Base-by-base conservation (phyloP, 2,113 vertebrate genomes). In the Penelope pileata region DNA sequence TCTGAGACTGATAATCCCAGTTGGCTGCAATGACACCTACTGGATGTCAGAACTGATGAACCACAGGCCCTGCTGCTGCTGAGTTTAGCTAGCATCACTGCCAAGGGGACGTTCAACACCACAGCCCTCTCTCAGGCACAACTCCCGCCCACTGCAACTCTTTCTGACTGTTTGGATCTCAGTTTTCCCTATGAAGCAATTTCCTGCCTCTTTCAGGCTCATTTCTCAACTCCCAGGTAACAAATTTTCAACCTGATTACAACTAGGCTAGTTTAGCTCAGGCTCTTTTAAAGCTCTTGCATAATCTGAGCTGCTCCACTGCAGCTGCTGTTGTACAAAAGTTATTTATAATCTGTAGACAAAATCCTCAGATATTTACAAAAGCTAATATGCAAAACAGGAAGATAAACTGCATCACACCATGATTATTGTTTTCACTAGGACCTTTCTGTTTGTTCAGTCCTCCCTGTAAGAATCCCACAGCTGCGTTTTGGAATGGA, bases 301-400 rank as follows among this genome's bases (percentile, higher is more conserved):
- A 93, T 58, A 75, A 88, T 87, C 95, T 85, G 43, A 94, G 40
- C 62, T 0, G 14, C 50, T 84, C 59, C 9, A 7, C 73, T 95
- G 90, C 87, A 95, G 95, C 89, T 94, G 84, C 88, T 96, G 90
- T 93, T 95, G 94, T 88, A 91, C 56, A 73, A 62, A 75, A 85
- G 70, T 93, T 95, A 95, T 93, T 95, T 94, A 85, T 94, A 91
- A 95, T 91, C 70, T 91, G 87, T 56, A 79, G 90, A 59, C 70
- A 95, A 96, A 96, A 91, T 86, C 68, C 64, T 87, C 68, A 63
- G 4, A 54, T 96, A 92, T 96, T 97, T 83, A 88, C 69, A 77
- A 95, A 90, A 93, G 56, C 78, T 79, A 60, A 92, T 94, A 94
- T 42, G 67, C 80, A 96, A 91, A 94, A 95, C 72, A 96, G 36